Percentiles rank a stretch among this genome's conserved stretches.
phyloP scores from a whole-genome alignment of 2,797 vertebrate species.

The Xyrichtys novacula region DNA sequence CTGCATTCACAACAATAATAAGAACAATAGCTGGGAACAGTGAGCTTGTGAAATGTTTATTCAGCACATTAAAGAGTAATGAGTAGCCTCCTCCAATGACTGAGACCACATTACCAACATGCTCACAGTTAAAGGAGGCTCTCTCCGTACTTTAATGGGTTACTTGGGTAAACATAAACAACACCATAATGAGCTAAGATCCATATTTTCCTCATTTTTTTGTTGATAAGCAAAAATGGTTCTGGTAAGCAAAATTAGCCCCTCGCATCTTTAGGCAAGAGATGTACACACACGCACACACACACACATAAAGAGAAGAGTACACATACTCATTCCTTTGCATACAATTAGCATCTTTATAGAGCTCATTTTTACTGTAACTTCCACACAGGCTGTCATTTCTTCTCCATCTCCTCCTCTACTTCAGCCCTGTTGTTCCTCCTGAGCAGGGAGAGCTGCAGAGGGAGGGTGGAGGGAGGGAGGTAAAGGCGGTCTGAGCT shows the following conservation, averaged over 20 bases:
- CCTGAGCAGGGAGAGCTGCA: slow-evolving; percentile 1
- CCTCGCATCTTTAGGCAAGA: slow-evolving; percentile 70
- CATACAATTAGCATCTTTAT: slow-evolving; percentile 56
- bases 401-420: slow-evolving; percentile 5
- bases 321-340: slow-evolving; percentile 38
- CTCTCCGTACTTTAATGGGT: slow-evolving; percentile 76
- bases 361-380: slow-evolving; percentile 43
- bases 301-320: slow-evolving; percentile 17
- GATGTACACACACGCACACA: slow-evolving; percentile 33
- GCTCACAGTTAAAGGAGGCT: slow-evolving; percentile 70
- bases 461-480: neutral
- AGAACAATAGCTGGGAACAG: slow-evolving; percentile 80
- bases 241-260: slow-evolving; percentile 74
- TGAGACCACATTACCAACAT: slow-evolving; percentile 79
- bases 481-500: slow-evolving; percentile 17
- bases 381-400: slow-evolving; percentile 46
- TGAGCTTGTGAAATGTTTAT: slow-evolving; percentile 81
- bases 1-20: slow-evolving; percentile 84
- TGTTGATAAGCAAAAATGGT: slow-evolving; percentile 80
- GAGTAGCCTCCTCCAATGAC: slow-evolving; percentile 80
- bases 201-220: slow-evolving; percentile 75
- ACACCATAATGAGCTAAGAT: slow-evolving; percentile 81
- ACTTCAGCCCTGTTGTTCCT: slow-evolving; percentile 25
- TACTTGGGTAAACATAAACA: slow-evolving; percentile 83
- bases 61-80: slow-evolving; percentile 87